Conservation (phyloP, 2,888 invertebrate species). For the Cheilosia pagana region DNA sequence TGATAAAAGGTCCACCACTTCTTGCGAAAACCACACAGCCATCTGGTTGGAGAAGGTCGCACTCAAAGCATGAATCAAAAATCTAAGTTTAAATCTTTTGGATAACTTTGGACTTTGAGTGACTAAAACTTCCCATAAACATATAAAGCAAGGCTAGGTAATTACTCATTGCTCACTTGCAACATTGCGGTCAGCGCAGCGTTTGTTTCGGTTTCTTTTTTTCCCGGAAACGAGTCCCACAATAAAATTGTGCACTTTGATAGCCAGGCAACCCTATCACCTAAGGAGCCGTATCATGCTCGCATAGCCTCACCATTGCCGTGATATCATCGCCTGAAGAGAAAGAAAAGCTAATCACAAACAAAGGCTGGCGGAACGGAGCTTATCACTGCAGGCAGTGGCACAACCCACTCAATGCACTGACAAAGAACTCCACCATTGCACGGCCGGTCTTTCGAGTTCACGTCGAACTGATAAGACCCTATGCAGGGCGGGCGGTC, state of each 20-base stretch:
- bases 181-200: constrained; percentile 18
- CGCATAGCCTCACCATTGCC: constrained; percentile 20
- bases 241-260: constrained; percentile 38
- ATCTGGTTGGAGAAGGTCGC: background rate
- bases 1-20: background rate
- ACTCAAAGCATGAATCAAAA: constrained; percentile 12
- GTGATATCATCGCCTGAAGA: constrained; percentile 49
- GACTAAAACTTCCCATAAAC: background rate
- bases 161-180: constrained; percentile 40
- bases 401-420: constrained; percentile 36
- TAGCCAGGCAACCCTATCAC: constrained; percentile 57
- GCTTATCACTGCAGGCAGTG: constrained; percentile 46
- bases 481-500: background rate
- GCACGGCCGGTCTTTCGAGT: constrained; percentile 57
- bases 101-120: background rate
- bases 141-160: constrained; percentile 7
- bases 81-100: background rate
- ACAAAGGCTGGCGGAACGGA: constrained; percentile 32
- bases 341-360: background rate
- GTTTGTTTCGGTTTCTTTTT: background rate
- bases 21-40: background rate
- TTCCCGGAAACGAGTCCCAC: constrained; percentile 64
- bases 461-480: constrained; percentile 67
- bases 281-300: constrained; percentile 42
- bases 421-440: constrained; percentile 53